Conservation (phyloP, 2,888 invertebrate genomes). For the Epirrhoe tristata region DNA sequence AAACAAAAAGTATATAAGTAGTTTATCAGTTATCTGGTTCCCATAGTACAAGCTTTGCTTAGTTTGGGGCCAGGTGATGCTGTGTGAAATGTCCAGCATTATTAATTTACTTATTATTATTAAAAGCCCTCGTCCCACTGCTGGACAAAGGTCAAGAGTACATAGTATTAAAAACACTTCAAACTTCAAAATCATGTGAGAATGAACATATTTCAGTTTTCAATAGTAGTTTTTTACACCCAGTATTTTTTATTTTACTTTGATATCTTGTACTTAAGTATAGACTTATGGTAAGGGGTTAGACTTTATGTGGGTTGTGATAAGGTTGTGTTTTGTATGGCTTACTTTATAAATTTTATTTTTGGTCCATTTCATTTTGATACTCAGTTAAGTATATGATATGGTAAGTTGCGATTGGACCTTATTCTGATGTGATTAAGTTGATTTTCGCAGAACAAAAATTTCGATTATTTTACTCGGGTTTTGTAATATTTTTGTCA, state of each 20-base stretch:
- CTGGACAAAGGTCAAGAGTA: too few species aligned
- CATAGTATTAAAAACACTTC: too few species aligned
- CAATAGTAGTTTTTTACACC: not conserved
- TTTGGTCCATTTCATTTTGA: not conserved
- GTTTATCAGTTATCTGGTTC: too few species aligned
- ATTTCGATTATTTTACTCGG: not conserved
- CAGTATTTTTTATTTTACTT: not conserved
- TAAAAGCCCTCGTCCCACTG: too few species aligned
- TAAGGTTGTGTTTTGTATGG: not conserved
- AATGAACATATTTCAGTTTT: not conserved
- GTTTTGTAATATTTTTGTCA: not conserved
- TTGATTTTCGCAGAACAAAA: not conserved
- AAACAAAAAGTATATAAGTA: too few species aligned
- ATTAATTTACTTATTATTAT: too few species aligned
- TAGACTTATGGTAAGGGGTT: not conserved
- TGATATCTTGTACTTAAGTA: not conserved
- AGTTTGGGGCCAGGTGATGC: too few species aligned
- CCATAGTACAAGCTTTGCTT: too few species aligned
- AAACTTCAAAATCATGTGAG: not conserved
- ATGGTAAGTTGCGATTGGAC: not conserved
- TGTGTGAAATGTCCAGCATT: too few species aligned
- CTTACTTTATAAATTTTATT: not conserved
- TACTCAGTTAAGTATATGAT: not conserved
- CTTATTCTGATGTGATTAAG: not conserved
- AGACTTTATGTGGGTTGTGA: slow-evolving; percentile 4